Conservation (phyloP, 2,113 vertebrate species). For the Grammomys dolichurus region DNA sequence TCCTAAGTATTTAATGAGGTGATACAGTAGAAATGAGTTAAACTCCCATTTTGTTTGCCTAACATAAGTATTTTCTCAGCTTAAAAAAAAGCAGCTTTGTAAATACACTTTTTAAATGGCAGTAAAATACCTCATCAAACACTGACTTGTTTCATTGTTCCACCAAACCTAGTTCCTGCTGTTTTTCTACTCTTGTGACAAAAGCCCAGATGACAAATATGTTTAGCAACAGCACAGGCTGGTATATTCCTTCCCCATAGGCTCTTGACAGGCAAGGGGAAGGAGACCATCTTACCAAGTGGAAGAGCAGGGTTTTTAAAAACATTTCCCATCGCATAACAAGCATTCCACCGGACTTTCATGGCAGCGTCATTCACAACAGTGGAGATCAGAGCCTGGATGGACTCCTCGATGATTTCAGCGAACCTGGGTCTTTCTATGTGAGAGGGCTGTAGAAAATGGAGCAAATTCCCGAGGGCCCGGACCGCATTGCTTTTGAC, state of each 20-base stretch:
- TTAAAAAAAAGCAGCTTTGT: background rate
- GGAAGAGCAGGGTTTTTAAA: slow-evolving; percentile 96
- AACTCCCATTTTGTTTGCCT: slow-evolving; percentile 28
- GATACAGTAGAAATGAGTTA: background rate
- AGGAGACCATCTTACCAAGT: slow-evolving; percentile 87
- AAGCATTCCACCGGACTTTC: slow-evolving; percentile 99
- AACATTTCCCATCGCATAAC: slow-evolving; percentile 96
- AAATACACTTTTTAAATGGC: slow-evolving; percentile 44
- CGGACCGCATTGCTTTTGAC: slow-evolving; percentile 97
- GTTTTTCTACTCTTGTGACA: background rate
- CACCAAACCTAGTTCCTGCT: background rate
- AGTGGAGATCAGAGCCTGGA: slow-evolving; percentile 92
- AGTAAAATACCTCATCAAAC: background rate
- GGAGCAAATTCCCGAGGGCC: slow-evolving; percentile 96
- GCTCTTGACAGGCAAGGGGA: background rate
- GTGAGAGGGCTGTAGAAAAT: slow-evolving; percentile 93
- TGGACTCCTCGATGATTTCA: slow-evolving; percentile 91
- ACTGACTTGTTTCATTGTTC: background rate
- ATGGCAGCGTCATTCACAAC: slow-evolving; percentile 94
- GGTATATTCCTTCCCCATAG: background rate
- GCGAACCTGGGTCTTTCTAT: slow-evolving; percentile 91
- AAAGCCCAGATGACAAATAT: background rate
- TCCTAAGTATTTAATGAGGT: background rate
- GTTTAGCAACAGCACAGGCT: background rate
- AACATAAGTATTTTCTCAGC: slow-evolving; percentile 23